Conservation (phyloP, 1,140 invertebrate species). For the Leptinotarsa defecta region DNA sequence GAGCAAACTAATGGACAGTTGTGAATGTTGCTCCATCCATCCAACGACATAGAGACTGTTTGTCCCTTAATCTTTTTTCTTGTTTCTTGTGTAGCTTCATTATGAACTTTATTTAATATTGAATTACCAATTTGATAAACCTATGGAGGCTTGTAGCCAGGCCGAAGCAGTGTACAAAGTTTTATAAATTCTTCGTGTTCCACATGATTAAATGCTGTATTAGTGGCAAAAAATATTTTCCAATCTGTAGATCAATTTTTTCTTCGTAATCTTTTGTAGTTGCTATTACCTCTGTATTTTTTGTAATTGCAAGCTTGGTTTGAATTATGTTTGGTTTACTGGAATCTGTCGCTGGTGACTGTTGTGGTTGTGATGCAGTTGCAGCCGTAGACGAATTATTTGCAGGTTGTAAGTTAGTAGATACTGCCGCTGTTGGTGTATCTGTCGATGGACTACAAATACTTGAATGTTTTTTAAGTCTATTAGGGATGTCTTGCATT, state of each 20-base stretch:
- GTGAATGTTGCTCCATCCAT: slow-evolving; percentile 14
- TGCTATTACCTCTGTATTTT: no score
- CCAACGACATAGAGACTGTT: neutral
- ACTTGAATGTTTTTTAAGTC: no score
- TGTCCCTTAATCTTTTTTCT: neutral
- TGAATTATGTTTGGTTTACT: no score
- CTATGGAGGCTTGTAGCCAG: slow-evolving; percentile 9
- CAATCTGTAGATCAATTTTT: neutral
- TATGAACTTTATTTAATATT: slow-evolving; percentile 12
- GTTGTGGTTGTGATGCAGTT: no score
- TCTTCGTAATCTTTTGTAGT: no score
- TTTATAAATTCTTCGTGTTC: slow-evolving; percentile 18
- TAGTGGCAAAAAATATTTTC: slow-evolving; percentile 7
- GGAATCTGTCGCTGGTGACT: no score
- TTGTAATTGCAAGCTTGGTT: no score
- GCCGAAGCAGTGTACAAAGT: neutral
- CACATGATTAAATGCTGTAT: slow-evolving; percentile 31
- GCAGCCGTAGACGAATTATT: no score
- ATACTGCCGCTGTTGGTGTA: no score
- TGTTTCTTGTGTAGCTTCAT: neutral
- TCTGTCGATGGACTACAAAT: no score
- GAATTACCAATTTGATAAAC: slow-evolving; percentile 10
- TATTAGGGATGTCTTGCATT: no score
- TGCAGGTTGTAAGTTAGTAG: no score
- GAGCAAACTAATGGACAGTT: neutral